phyloP scores from a whole-genome alignment of 2,797 vertebrate genomes.

The Characodon lateralis region DNA sequence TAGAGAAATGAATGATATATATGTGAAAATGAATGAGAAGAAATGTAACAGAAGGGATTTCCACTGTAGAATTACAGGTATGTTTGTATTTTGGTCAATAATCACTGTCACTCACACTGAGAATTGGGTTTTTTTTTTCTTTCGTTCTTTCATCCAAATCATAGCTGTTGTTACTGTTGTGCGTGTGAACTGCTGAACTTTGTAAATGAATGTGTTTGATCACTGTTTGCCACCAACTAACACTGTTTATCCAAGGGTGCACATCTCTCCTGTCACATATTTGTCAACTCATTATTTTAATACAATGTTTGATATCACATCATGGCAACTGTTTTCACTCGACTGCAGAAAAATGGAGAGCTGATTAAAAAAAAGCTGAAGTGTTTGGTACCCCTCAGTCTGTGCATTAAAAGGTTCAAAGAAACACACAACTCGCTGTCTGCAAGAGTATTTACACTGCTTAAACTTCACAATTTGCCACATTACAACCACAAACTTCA shows the following conservation, averaged over 20 bases:
- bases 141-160: constrained; percentile 66
- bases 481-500: background rate
- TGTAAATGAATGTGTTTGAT: constrained; percentile 30
- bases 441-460: background rate
- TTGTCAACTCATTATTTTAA: constrained; percentile 47
- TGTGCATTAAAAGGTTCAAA: background rate
- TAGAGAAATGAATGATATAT: constrained; percentile 49
- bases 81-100: constrained; percentile 54
- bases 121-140: constrained; percentile 68
- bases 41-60: constrained; percentile 58
- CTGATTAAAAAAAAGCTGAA: background rate
- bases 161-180: constrained; percentile 34
- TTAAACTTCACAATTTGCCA: background rate
- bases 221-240: constrained; percentile 39
- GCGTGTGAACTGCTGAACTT: constrained; percentile 41
- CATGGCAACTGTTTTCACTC: constrained; percentile 23
- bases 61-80: constrained; percentile 50
- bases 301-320: constrained; percentile 45
- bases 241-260: constrained; percentile 28
- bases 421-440: background rate
- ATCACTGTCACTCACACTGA: constrained; percentile 60
- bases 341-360: constrained; percentile 1
- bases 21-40: constrained; percentile 40
- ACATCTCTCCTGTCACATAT: constrained; percentile 26
- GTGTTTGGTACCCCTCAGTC: background rate